phyloP scores from a whole-genome alignment of 2,888 invertebrate species.

The Plagiodera versicolora region DNA sequence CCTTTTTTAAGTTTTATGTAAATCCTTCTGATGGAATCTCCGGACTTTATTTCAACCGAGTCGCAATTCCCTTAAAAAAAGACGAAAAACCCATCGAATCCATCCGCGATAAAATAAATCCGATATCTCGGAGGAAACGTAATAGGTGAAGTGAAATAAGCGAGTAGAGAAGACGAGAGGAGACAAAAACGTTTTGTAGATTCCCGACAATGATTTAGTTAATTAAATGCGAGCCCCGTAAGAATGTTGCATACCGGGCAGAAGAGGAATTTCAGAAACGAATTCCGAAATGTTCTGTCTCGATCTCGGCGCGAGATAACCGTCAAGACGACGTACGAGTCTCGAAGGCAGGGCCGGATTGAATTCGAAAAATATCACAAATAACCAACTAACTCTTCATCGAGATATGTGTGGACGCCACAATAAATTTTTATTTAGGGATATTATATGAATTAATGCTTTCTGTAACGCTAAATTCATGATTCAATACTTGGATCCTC shows the following conservation, averaged over 20 bases:
- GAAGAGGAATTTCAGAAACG: constrained; percentile 39
- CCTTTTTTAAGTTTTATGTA: not conserved
- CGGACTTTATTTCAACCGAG: not conserved
- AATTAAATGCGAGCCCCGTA: constrained; percentile 37
- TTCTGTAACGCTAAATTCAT: too few species aligned
- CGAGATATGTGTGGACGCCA: too few species aligned
- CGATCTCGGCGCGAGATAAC: constrained; percentile 37
- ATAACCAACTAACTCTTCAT: too few species aligned
- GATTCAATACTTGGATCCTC: too few species aligned
- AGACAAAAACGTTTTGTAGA: constrained; percentile 33
- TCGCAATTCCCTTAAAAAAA: not conserved
- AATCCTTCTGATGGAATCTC: not conserved
- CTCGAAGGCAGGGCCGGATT: not conserved
- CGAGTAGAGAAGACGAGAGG: too few species aligned
- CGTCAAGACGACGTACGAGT: constrained; percentile 11
- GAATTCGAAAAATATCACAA: not conserved
- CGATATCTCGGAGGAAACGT: constrained; percentile 17
- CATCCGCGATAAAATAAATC: constrained; percentile 9
- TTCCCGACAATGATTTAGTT: constrained; percentile 39
- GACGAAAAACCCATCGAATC: not conserved
- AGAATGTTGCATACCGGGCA: constrained; percentile 39
- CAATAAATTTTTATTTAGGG: too few species aligned
- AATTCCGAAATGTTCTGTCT: constrained; percentile 37
- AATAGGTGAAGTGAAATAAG: constrained; percentile 32
- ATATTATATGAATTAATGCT: too few species aligned